Base-by-base conservation (phyloP, 1,140 invertebrate species). In the Drosophila rufa region DNA sequence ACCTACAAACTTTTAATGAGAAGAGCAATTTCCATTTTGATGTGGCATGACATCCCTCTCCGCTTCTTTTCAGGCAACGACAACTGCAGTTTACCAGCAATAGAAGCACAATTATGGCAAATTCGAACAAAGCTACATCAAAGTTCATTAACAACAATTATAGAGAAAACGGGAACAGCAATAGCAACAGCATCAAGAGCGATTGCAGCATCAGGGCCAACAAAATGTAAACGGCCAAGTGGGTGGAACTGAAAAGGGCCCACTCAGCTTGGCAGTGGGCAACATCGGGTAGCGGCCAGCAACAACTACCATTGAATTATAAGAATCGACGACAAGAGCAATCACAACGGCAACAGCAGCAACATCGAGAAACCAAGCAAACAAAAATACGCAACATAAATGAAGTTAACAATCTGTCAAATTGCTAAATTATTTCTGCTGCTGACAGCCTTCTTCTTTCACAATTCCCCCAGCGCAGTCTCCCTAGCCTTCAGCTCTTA, bases 391-490 rank as follows among this genome's bases (percentile, higher is more conserved):
- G 73, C 74, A 90, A 90, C 85, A 89, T 92, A 92, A 92, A 92
- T 92, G 91, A 92, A 92, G 91, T 92, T 92, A 90, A 90, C 91
- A 91, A 90, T 82, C 87, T 90, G 87, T 92, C 91, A 92, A 84
- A 90, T 90, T 92, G 82, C 79, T 91, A 92, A 92, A 92, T 91
- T 92, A 91, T 90, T 92, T 92, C 91, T 92, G 91, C 91, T 92
- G 91, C 76, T 91, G 91, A 92, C 91, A 91, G 91, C 91, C 84
- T 91, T 90, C 79, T 92, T 82, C 91, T 82, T 92, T 79, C 79
- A 79, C 75, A 82, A 87, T 90, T 90, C 79, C 80, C 80, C 65
- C 51, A 70, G 76, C 77, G 69, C 56, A 71, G 70, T 66, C 75
- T 61, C 59, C 22, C 38, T 50, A 47, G 56, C 59, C 66, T 17